A percentile compares a stretch with the other conserved stretches of the same genome.
phyloP scores from a whole-genome alignment of 2,797 vertebrate species.

The Danio jaintianensis region DNA sequence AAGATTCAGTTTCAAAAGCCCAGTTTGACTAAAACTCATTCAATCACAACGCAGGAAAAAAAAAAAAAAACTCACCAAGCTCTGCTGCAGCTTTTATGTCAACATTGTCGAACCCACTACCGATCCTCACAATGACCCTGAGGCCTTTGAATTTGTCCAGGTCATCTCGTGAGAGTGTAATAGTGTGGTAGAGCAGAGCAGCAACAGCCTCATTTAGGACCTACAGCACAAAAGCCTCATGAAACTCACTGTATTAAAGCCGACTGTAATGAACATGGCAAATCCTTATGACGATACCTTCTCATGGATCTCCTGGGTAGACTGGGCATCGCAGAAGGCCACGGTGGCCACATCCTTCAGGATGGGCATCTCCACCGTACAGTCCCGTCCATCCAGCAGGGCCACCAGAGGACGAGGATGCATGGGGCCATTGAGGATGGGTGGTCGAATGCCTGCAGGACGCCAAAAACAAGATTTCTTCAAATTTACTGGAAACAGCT shows the following conservation, averaged over 20 bases:
- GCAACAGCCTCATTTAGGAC: conserved; percentile 87
- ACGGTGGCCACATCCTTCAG: conserved; percentile 86
- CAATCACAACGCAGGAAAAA: neutral
- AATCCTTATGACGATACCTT: conserved; percentile 70
- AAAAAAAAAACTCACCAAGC: conserved; percentile 73
- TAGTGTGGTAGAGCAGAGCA: conserved; percentile 86
- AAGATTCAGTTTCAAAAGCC: neutral
- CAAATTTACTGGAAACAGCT: neutral
- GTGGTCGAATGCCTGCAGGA: conserved; percentile 80
- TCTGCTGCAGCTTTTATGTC: conserved; percentile 85
- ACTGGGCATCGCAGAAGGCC: conserved; percentile 86
- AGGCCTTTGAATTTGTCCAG: conserved; percentile 86
- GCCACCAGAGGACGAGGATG: conserved; percentile 84
- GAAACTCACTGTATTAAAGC: neutral
- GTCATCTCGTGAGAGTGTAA: conserved; percentile 84
- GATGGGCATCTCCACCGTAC: conserved; percentile 87
- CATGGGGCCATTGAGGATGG: conserved; percentile 85
- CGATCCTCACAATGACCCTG: conserved; percentile 84
- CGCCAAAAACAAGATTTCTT: neutral
- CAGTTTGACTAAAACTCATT: neutral
- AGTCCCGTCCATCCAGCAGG: conserved; percentile 83
- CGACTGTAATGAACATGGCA: no score
- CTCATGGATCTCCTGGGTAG: conserved; percentile 87
- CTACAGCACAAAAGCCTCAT: conserved; percentile 61
- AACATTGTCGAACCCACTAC: conserved; percentile 85